phyloP scores from a whole-genome alignment of 2,797 vertebrate genomes.

The Manis crassicaudata region DNA sequence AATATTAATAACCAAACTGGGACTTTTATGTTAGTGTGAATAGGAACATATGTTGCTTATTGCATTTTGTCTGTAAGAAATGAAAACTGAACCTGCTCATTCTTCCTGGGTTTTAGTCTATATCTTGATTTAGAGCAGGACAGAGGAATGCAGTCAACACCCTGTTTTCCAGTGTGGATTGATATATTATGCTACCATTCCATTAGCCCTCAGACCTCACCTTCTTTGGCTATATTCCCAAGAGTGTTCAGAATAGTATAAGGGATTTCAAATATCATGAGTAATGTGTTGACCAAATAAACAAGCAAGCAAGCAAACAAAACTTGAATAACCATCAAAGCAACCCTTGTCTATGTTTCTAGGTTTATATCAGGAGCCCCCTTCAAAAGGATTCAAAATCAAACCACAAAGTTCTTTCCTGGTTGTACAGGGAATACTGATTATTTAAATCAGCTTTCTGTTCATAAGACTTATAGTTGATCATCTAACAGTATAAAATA shows the following conservation, averaged over 20 bases:
- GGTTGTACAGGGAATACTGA: conserved; percentile 64
- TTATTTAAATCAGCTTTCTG: conserved; percentile 71
- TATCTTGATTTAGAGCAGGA: conserved; percentile 19
- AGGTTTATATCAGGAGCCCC: conserved; percentile 33
- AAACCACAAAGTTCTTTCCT: conserved; percentile 15
- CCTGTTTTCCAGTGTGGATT: background rate
- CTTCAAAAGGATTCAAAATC: conserved; percentile 60
- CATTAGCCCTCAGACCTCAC: background rate
- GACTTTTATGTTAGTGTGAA: conserved; percentile 49
- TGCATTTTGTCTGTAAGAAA: conserved; percentile 40
- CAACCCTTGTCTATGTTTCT: conserved; percentile 48
- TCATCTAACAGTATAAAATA: conserved; percentile 71
- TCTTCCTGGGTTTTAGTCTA: background rate
- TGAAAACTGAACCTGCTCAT: background rate
- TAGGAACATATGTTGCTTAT: background rate
- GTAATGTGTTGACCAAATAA: conserved; percentile 57
- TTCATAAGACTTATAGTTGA: conserved; percentile 36
- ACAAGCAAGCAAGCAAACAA: background rate
- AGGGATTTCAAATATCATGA: background rate
- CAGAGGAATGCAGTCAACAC: background rate
- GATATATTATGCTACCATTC: background rate
- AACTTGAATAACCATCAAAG: conserved; percentile 41
- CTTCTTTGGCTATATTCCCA: background rate
- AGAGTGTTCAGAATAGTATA: background rate
- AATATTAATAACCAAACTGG: conserved; percentile 84